Conservation (phyloP, 2,797 vertebrate genomes). For the Chanos chanos region DNA sequence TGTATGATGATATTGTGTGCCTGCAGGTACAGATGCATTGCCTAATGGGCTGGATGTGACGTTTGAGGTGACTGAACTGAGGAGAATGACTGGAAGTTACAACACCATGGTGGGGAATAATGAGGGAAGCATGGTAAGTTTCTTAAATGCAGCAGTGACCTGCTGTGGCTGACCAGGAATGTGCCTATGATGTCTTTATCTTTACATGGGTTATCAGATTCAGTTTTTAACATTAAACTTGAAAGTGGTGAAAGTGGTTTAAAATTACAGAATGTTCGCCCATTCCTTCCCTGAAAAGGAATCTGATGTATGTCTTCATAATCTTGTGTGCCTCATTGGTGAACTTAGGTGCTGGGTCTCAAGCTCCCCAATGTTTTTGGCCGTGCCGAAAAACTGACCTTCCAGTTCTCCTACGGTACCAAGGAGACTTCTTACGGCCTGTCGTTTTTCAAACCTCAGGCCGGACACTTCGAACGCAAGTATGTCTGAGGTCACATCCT, state of each 20-base stretch:
- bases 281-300: too few relatives aligned
- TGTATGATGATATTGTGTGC: too few relatives aligned
- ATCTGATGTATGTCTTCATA: not conserved
- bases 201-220: too few relatives aligned
- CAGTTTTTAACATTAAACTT: too few relatives aligned
- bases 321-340: too few relatives aligned
- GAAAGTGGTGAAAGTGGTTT: too few relatives aligned
- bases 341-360: constrained; percentile 84
- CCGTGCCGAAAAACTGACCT: constrained; percentile 91
- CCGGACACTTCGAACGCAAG: constrained; percentile 91
- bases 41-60: constrained; percentile 94
- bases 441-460: constrained; percentile 94
- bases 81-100: constrained; percentile 91
- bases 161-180: not conserved
- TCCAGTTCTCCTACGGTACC: constrained; percentile 98
- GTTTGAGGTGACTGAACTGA: constrained; percentile 90
- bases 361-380: constrained; percentile 92
- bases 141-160: not conserved
- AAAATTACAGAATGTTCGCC: too few relatives aligned
- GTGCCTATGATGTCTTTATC: too few relatives aligned
- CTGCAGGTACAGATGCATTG: constrained; percentile 86
- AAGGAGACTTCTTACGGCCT: constrained; percentile 97
- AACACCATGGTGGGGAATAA: constrained; percentile 99
- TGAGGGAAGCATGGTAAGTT: constrained; percentile 94
- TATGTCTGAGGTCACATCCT: constrained; percentile 70